These are phyloP conservation scores for Amphimallon solstitiale DNA, from an alignment of 2,888 invertebrate species.

Conservation along the genomic window DNA sequence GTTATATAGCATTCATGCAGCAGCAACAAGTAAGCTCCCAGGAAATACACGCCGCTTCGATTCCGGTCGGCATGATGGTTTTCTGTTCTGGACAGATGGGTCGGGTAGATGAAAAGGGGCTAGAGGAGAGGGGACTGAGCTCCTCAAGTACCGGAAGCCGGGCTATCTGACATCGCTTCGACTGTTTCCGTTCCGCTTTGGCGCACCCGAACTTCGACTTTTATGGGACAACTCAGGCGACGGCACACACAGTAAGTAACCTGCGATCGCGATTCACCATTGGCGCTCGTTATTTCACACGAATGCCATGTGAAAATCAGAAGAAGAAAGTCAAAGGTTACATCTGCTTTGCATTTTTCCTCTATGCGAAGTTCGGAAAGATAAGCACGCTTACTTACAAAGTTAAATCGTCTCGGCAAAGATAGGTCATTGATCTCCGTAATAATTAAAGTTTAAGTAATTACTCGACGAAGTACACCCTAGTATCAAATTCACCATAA, in stretches of 20 bases:
- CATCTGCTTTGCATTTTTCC: constrained; percentile 11
- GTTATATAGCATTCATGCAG: constrained; percentile 3
- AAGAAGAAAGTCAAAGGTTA: constrained; percentile 16
- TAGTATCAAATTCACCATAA: too few relatives aligned
- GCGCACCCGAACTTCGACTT: constrained; percentile 40
- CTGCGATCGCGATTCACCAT: constrained; percentile 1
- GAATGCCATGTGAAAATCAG: neutral
- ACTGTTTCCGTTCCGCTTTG: constrained; percentile 46
- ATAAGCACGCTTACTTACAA: too few relatives aligned
- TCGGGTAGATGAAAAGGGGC: neutral
- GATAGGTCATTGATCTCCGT: too few relatives aligned
- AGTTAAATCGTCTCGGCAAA: too few relatives aligned
- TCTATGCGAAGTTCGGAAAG: neutral
- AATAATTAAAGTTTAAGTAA: too few relatives aligned
- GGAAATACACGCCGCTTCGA: constrained; percentile 49
- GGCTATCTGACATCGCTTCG: constrained; percentile 49
- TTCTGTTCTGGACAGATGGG: constrained; percentile 31
- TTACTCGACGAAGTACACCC: too few relatives aligned
- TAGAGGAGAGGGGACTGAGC: constrained; percentile 6
- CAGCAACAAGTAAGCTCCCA: constrained; percentile 49
- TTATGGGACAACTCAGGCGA: constrained; percentile 7
- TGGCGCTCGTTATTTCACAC: constrained; percentile 24
- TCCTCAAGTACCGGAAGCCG: constrained; percentile 43
- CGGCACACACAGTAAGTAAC: neutral
- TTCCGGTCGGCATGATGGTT: constrained; percentile 49